Evolutionary conservation across 1,140 invertebrate species (phyloP), one percentile per base, ranked within the genome.

Genomic region (Hormaphis cornu): DNA sequence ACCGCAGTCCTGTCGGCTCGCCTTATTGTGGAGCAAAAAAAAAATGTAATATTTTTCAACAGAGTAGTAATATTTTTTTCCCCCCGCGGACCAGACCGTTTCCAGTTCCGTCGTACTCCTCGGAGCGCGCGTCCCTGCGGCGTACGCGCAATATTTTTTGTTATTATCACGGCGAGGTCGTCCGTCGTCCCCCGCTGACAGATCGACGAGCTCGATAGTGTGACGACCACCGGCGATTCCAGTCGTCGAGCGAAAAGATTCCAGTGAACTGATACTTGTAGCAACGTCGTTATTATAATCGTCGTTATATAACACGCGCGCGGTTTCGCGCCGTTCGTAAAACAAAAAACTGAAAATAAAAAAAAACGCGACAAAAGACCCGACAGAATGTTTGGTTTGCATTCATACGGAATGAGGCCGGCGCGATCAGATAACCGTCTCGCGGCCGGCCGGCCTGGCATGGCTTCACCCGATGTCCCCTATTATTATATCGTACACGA

Each of bases 321-420:
- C 16, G 18, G 33, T 30, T 54, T 20, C 5, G 8, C 28, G n/a
- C 8, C 53, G 37, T 14, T 40, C 7, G 14, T 40, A 40, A 40
- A 14, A 40, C 37, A 8, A n/a, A n/a, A n/a, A n/a, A 8, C 14
- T 14, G 37, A 14, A 40, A 40, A 40, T 40, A 8, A 14, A 14
- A 40, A 40, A 40, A 40, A 4, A 14, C 18, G 14, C 42, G 5
- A 5, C 18, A 44, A n/a, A 18, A 44, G 42, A 4, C 14, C 42
- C 2, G 22, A 4, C 12, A 14, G 14, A 6, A 35, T 66, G 61
- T 66, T 66, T 66, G 44, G 61, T 66, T 66, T 66, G n/a, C 28
- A 66, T 63, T 48, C 61, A 66, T 66, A 66, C 7, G 26, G n/a
- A 66, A 66, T 66, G 42, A 66, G 42, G n/a, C n/a, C 18, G 48